Evolutionary conservation across 2,113 vertebrate species (phyloP).

Genomic region (Nesoenas mayeri): DNA sequence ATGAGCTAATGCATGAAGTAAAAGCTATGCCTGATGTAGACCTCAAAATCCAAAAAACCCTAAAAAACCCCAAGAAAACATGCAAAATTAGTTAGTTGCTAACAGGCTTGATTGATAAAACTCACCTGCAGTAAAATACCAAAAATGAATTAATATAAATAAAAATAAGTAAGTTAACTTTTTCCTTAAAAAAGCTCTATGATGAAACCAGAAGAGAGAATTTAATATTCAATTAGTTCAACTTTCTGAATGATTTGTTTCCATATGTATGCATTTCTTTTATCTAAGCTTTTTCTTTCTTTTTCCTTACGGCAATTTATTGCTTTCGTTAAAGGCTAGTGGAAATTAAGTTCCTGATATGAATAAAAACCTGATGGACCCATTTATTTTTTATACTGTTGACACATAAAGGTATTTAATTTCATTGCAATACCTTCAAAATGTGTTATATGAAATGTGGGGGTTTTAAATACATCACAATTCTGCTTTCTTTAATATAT

Average conservation of each 20-base stretch:
- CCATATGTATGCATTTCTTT: not conserved
- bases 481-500: not conserved
- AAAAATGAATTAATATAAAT: not conserved
- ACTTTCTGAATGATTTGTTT: not conserved
- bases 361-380: not conserved
- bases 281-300: not conserved
- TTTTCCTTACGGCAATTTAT: not conserved
- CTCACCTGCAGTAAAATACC: not conserved
- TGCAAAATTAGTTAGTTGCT: not conserved
- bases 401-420: not conserved
- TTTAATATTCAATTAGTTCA: not conserved
- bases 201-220: not conserved
- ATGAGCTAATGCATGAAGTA: not conserved
- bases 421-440: not conserved
- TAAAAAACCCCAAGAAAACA: not conserved
- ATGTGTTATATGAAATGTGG: not conserved
- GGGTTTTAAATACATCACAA: not conserved
- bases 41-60: not conserved
- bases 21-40: not conserved
- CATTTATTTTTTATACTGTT: not conserved
- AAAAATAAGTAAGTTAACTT: not conserved
- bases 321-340: not conserved
- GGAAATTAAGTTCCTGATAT: not conserved
- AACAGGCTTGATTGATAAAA: not conserved
- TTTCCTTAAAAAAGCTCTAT: not conserved